Evolutionary conservation across 1,140 invertebrate genomes (phyloP).

Genomic region (Leptinotarsa lineolata): DNA sequence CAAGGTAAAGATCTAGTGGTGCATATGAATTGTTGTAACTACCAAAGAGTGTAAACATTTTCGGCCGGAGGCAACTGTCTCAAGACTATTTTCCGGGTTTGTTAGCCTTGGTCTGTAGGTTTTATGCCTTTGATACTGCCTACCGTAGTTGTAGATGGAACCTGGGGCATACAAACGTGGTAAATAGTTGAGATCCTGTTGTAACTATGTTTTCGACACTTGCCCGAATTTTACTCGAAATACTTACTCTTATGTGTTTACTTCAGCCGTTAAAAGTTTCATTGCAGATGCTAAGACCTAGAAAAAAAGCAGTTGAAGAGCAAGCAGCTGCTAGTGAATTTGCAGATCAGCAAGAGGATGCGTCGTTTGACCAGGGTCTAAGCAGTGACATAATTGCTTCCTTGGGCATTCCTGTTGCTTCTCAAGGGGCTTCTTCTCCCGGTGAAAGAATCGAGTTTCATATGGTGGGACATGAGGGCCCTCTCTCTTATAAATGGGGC

Average conservation of each 20-base stretch:
- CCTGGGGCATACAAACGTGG: too few relatives aligned
- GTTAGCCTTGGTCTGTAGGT: too few relatives aligned
- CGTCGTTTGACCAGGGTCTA: constrained; percentile 15
- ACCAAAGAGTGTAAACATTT: too few relatives aligned
- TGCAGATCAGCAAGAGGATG: constrained; percentile 5
- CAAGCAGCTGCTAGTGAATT: not conserved
- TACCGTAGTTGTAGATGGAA: too few relatives aligned
- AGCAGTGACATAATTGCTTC: constrained; percentile 25
- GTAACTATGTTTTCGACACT: too few relatives aligned
- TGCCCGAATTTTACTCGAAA: too few relatives aligned
- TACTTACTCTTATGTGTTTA: too few relatives aligned
- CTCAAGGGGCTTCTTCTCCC: constrained; percentile 15
- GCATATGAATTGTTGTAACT: too few relatives aligned
- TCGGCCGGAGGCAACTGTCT: too few relatives aligned
- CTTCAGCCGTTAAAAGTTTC: not conserved
- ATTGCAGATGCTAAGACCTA: not conserved
- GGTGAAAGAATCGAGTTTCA: constrained; percentile 59
- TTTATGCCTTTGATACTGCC: too few relatives aligned
- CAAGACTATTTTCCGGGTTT: too few relatives aligned
- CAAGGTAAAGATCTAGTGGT: constrained; percentile 21
- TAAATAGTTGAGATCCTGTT: too few relatives aligned
- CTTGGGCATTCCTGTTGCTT: constrained; percentile 25
- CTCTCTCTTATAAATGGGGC: constrained; percentile 84
- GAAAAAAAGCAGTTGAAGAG: not conserved
- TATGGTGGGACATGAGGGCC: constrained; percentile 75